A percentile compares a stretch with the other conserved stretches of the same genome.
Conservation (phyloP, 2,888 invertebrate species). For the Caenorhabditis macrosperma region DNA sequence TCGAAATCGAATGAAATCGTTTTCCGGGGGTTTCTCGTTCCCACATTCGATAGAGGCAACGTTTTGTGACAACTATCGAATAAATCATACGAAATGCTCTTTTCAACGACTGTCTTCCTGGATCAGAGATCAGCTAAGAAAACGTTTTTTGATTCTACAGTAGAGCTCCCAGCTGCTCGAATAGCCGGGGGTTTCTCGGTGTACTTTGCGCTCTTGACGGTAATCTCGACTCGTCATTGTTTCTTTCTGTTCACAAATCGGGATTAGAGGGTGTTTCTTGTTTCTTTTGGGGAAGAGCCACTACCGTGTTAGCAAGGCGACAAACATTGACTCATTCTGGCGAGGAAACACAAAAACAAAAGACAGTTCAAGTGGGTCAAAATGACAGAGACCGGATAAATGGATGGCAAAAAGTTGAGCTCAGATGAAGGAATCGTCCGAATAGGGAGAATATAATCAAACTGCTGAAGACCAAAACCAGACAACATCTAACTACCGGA, state of each 20-base stretch:
- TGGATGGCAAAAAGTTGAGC: not conserved
- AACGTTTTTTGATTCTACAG: too few relatives aligned
- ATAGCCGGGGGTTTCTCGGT: not conserved
- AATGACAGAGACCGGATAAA: not conserved
- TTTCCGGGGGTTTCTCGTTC: too few relatives aligned
- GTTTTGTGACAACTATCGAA: too few relatives aligned
- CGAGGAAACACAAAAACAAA: not conserved
- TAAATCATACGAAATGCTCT: too few relatives aligned
- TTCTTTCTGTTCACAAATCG: constrained; percentile 42
- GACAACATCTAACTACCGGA: constrained; percentile 7
- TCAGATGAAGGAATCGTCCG: too few relatives aligned
- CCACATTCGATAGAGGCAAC: too few relatives aligned
- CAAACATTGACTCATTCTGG: constrained; percentile 49
- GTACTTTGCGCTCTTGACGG: constrained; percentile 28
- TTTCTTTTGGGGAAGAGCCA: not conserved
- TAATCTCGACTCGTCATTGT: constrained; percentile 20
- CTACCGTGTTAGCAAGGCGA: constrained; percentile 21
- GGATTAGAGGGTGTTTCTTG: constrained; percentile 20
- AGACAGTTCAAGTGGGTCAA: not conserved
- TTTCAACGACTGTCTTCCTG: not conserved
- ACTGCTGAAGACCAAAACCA: not conserved
- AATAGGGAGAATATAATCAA: too few relatives aligned
- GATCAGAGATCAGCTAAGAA: not conserved
- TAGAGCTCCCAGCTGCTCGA: not conserved
- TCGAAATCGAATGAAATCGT: too few relatives aligned